Base-by-base conservation (phyloP, 2,113 vertebrate species). In the Dicaeum eximium region DNA sequence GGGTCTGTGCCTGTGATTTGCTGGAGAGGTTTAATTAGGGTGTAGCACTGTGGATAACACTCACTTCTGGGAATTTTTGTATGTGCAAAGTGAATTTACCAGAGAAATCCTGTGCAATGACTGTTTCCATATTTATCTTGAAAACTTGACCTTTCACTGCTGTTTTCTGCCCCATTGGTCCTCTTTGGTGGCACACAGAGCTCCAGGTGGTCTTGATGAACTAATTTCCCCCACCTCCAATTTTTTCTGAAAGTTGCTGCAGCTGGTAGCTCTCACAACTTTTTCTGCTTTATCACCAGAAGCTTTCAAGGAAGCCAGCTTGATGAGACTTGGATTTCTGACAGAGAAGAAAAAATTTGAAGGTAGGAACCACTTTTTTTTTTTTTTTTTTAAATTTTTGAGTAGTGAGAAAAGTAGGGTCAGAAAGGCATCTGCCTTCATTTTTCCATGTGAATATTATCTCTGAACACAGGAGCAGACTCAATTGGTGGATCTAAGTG, bases 401-500 rank as follows among this genome's bases (percentile, higher is more conserved):
- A 53, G 15, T 25, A 80, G 45, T 42, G 45, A 57, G 60, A 71
- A 62, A 66, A 48, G 9, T 17, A 23, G 23, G 18, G 30, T 48
- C 45, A 65, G 61, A 88, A 86, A 82, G 38, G 18, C 30, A 58
- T 5, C 6, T 7, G 9, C 21, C 27, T 75, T 28, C 0, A 53
- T 86, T 56, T 73, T 72, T 24, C 8, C 15, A 9, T 0, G 2
- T 57, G 28, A 53, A 66, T 15, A 38, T 79, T 74, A 37, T 67
- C 30, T 61, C 48, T 73, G 74, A 69, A 83, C 11, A 8, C 28
- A 69, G 58, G 37, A 94, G 62, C 33, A 51, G 37, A 35, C 19
- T 6, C 1, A 8, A 1, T 33, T 0, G 0, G 50, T 38, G 17
- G 72, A 60, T 65, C n/a, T 38, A 85, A 77, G 28, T 1, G 3